Evolutionary conservation across 2,888 invertebrate species (phyloP).

Genomic region (Anagyrus pseudococci): DNA sequence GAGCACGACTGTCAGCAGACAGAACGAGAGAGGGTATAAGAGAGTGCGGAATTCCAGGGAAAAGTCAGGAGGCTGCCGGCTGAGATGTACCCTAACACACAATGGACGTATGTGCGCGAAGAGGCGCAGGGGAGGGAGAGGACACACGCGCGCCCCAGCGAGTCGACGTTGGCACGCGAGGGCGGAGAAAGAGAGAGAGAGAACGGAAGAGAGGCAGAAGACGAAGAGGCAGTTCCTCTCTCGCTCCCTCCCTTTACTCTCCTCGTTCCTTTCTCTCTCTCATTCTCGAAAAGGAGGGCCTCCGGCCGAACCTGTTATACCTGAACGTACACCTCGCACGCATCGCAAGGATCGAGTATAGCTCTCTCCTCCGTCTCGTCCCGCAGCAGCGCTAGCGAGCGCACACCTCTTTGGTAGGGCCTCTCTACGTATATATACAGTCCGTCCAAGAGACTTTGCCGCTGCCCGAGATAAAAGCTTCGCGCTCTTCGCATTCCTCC

Average conservation of each 20-base stretch:
- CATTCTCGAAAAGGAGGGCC: slow-evolving; percentile 25
- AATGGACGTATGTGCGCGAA: not conserved
- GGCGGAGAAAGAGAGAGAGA: slow-evolving; percentile 20
- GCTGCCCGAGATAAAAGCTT: not conserved
- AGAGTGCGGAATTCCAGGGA: not conserved
- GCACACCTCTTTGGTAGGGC: not conserved
- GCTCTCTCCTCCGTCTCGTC: not conserved
- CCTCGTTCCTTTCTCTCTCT: not conserved
- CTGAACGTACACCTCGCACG: slow-evolving; percentile 28
- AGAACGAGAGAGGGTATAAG: not conserved
- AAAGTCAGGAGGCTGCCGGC: no score
- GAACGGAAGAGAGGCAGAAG: not conserved
- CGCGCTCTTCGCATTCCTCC: slow-evolving; percentile 21
- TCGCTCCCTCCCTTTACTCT: not conserved
- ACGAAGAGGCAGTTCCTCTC: not conserved
- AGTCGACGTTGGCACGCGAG: slow-evolving; percentile 31
- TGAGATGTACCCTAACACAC: not conserved
- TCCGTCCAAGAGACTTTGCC: slow-evolving; percentile 2
- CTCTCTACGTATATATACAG: slow-evolving; percentile 6
- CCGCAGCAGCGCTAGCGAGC: not conserved
- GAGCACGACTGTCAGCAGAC: no score
- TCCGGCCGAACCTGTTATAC: slow-evolving; percentile 35
- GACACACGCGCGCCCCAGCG: no score
- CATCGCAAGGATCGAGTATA: slow-evolving; percentile 23
- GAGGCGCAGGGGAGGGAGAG: not conserved